Evolutionary conservation across 2,113 vertebrate species (phyloP), one percentile per base, ranked within the genome.

Genomic region (Tupaia chinensis): DNA sequence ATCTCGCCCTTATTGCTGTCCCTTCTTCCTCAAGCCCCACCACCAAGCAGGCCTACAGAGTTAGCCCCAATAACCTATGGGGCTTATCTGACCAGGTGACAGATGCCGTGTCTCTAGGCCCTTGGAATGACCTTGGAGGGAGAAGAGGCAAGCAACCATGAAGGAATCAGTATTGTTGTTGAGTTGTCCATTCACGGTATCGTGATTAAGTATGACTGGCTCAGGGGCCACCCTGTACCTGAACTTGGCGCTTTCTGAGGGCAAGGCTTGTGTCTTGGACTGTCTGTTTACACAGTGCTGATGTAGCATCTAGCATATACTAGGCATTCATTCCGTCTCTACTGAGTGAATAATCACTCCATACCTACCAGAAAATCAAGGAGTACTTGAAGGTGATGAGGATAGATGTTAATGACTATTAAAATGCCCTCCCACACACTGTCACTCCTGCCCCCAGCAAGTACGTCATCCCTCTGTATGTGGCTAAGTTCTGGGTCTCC

Each of bases 391-490:
- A 54, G 53, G 20, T 13, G 13, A 9, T 1, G 10, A 65, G 53
- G 58, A 34, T 3, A 14, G 83, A 58, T 13, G 29, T 19, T 76
- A 44, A 29, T 11, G 25, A 53, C 63, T 34, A 1, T n/a, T 53
- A 16, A 7, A 14, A 13, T 10, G 9, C 4, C 23, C 34, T 5
- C 23, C 34, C 34, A 3, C 17, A 44, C 44, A 44, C 56, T 19
- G n/a, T 8, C 53, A 6, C 14, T 16, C 7, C 54, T 0, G 0
- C 14, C 27, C 53, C 56, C 20, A 13, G 3, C 14, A 69, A 81
- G 25, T 16, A 0, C 19, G 2, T 10, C 29, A 14, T 44, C 61
- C 80, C 23, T 1, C 27, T 66, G 19, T 10, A 0, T 14, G 1
- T 11, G 13, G 70, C 6, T 22, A 25, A 92, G 22, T 63, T 76